Evolutionary conservation across 2,888 invertebrate species (phyloP).

Genomic region (Emesis furor): DNA sequence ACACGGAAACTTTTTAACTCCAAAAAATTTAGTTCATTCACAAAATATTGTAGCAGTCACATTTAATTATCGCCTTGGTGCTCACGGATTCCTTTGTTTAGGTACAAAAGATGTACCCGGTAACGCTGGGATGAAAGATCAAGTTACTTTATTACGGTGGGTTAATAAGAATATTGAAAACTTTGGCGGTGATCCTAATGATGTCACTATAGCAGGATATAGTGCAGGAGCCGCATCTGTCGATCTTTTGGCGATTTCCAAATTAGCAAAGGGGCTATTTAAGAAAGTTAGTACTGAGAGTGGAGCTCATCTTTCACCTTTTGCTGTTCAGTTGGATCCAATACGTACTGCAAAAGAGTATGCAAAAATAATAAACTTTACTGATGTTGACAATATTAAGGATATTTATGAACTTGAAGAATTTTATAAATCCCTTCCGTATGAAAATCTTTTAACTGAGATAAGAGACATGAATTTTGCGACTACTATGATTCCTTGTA

Average conservation of each 20-base stretch:
- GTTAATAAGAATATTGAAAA: too few relatives aligned
- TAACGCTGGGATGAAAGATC: conserved; percentile 86
- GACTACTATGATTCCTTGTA: conserved; percentile 77
- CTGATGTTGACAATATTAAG: conserved; percentile 74
- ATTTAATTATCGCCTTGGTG: conserved; percentile 59
- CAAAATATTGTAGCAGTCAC: conserved; percentile 80
- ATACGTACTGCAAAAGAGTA: conserved; percentile 79
- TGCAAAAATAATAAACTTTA: conserved; percentile 77
- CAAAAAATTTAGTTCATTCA: conserved; percentile 75
- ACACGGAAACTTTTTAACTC: conserved; percentile 66
- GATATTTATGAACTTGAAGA: background rate
- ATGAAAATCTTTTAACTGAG: background rate
- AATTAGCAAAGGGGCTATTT: conserved; percentile 72
- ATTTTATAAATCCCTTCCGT: background rate
- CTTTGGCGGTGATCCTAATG: conserved; percentile 44
- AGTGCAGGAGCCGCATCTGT: conserved; percentile 83
- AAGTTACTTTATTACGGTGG: conserved; percentile 78
- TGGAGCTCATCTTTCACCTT: conserved; percentile 77
- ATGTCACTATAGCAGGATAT: conserved; percentile 81
- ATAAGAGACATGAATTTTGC: conserved; percentile 47
- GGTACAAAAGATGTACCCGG: conserved; percentile 73
- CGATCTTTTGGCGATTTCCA: conserved; percentile 75
- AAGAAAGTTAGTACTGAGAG: conserved; percentile 82
- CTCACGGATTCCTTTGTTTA: conserved; percentile 81
- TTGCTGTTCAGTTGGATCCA: conserved; percentile 80